These are phyloP conservation scores for Lepidocyrtoides sp. DNA, from an alignment of 2,888 invertebrate species.

Conservation along the genomic window DNA sequence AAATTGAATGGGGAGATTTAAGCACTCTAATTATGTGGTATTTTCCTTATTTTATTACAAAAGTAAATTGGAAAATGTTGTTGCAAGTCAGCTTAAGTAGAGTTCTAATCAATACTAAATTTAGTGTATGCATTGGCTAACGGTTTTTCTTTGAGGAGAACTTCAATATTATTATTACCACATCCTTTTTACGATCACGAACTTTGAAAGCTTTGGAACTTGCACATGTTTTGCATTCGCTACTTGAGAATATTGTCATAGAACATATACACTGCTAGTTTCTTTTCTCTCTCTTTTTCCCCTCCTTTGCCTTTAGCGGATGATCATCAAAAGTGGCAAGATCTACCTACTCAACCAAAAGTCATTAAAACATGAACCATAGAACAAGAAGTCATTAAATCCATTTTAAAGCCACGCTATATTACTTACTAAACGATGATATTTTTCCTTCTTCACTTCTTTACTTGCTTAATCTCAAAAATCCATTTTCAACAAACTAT, in stretches of 20 bases:
- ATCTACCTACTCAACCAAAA: slow-evolving; percentile 60
- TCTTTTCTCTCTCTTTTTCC: neutral
- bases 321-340: slow-evolving; percentile 44
- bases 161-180: too few species aligned
- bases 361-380: slow-evolving; percentile 57
- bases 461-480: slow-evolving; percentile 32
- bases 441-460: neutral
- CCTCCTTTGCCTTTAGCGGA: neutral
- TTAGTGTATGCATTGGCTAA: too few species aligned
- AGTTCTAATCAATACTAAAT: neutral
- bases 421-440: slow-evolving; percentile 25
- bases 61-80: neutral
- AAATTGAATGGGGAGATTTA: slow-evolving; percentile 10
- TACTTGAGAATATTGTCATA: neutral
- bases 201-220: slow-evolving; percentile 17
- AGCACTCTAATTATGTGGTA: slow-evolving; percentile 20
- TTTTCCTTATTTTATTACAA: neutral
- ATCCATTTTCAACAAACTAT: slow-evolving; percentile 28
- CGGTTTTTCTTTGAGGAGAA: too few species aligned
- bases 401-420: slow-evolving; percentile 26
- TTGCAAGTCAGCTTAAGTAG: neutral
- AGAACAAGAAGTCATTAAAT: slow-evolving; percentile 41
- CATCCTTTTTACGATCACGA: neutral
- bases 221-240: neutral
- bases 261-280: neutral